Evolutionary conservation across 2,797 vertebrate species (phyloP), one percentile per base, ranked within the genome.

Genomic region (Peromyscus eremicus): DNA sequence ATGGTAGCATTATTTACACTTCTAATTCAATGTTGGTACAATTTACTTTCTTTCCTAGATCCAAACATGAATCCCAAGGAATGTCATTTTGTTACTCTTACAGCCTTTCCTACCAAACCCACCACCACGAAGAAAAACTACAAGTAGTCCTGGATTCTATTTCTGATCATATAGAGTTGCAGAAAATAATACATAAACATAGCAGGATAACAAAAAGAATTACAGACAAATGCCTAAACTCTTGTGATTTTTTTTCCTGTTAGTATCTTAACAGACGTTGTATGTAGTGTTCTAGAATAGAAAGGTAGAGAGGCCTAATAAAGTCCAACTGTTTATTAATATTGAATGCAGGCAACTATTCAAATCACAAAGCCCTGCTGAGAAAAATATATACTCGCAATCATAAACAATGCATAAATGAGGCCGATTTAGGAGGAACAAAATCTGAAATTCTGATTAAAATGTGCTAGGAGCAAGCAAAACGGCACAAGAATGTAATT

Each of bases 341-440:
- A 98, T 13, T 96, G 71, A 97, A 97, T 86, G n/a, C 85, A 68
- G 40, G 1, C 10, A 92, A 87, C 62, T 96, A 97, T 92, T 97
- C 89, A 98, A 94, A 91, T 87, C 64, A 90, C 87, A 94, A 91
- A 60, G 43, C 52, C 94, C 83, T 97, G 14, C 81, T 98, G 95
- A 92, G 68, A 96, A 97, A 34, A 83, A 95, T 83, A 19, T 91
- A 95, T 60, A 57, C 40, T 92, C 94, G 71, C 32, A 97, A 88
- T 97, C 95, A 97, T 93, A 95, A 95, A 60, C 92, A 97, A 98
- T 95, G 94, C 82, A 97, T 92, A 94, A 93, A 97, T 81, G 91
- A 60, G 25, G 93, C 60, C 60, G 70, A 87, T 81, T 92, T 43
- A 64, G 7, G 21, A 73, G 23, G 75, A 93, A 97, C 19, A 81